These are phyloP conservation scores for Pheucticus melanocephalus DNA, from an alignment of 2,113 vertebrate species.

Conservation along the genomic window DNA sequence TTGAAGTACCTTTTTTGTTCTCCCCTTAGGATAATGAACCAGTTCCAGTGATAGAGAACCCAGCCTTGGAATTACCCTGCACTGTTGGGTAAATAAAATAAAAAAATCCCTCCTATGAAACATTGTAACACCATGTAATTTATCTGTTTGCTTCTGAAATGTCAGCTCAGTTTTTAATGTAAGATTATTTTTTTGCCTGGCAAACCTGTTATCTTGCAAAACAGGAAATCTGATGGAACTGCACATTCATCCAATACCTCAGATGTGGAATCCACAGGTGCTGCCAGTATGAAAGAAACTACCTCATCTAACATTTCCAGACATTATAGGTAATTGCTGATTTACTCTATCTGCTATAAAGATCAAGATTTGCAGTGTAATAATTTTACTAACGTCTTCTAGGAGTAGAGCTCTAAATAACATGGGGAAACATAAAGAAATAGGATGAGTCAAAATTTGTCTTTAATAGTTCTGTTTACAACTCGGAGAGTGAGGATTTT, in stretches of 20 bases:
- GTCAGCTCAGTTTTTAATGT: neutral
- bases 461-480: neutral
- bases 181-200: conserved; percentile 17
- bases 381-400: neutral
- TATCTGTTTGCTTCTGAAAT: conserved; percentile 8
- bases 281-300: conserved; percentile 96
- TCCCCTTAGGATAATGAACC: conserved; percentile 71
- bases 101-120: neutral
- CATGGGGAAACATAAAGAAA: neutral
- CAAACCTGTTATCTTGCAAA: conserved; percentile 24
- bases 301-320: conserved; percentile 96
- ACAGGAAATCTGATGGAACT: conserved; percentile 82
- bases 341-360: neutral
- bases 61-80: conserved; percentile 82
- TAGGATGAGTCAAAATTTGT: neutral
- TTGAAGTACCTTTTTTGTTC: neutral
- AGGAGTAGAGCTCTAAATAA: neutral
- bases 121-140: neutral
- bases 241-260: conserved; percentile 89
- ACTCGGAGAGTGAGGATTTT: neutral
- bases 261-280: conserved; percentile 91
- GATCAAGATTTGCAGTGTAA: neutral
- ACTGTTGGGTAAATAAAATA: conserved; percentile 81
- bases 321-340: conserved; percentile 86
- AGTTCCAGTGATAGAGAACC: conserved; percentile 74